Conservation (phyloP, 2,797 vertebrate species). For the Sebastes hopkinsi region DNA sequence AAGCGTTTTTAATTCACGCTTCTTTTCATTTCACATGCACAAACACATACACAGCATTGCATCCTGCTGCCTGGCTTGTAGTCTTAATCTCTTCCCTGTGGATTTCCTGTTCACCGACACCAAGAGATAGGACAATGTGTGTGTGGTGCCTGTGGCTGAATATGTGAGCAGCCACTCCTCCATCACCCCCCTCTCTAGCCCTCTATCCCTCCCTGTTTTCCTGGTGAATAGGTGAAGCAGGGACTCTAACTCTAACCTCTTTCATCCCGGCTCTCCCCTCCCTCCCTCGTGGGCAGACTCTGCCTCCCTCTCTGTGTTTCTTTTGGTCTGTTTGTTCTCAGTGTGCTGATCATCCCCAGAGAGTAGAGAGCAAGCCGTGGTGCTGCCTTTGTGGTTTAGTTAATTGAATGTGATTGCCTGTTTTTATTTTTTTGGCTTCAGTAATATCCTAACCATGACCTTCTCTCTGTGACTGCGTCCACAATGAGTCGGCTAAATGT, state of each 20-base stretch:
- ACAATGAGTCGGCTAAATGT: background rate
- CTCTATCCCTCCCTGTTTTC: background rate
- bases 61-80: conserved; percentile 25
- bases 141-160: conserved; percentile 30
- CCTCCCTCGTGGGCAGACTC: background rate
- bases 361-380: background rate
- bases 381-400: background rate
- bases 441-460: background rate
- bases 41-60: background rate
- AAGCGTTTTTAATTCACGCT: no score
- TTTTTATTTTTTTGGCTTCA: background rate
- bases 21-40: no score
- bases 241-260: conserved; percentile 24
- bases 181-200: background rate
- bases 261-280: background rate
- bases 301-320: background rate
- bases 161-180: conserved; percentile 21
- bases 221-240: conserved; percentile 31
- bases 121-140: conserved; percentile 4
- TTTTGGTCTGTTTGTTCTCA: conserved; percentile 3
- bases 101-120: conserved; percentile 52
- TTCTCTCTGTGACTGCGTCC: background rate
- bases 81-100: conserved; percentile 51
- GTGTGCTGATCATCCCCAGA: conserved; percentile 7
- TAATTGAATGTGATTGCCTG: background rate